These are phyloP conservation scores for Polymixis lichenea DNA, from an alignment of 2,888 invertebrate species.

Conservation along the genomic window DNA sequence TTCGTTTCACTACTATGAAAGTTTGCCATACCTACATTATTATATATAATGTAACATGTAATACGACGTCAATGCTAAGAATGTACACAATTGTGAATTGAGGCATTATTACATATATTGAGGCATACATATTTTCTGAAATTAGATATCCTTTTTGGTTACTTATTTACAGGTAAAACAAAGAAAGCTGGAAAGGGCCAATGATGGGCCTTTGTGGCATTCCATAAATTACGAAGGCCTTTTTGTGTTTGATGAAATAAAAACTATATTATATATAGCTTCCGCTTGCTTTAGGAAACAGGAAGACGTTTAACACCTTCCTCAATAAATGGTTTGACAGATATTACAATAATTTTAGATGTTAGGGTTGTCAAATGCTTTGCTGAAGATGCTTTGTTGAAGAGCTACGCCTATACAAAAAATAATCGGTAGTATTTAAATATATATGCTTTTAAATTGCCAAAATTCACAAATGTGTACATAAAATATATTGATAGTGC, in stretches of 20 bases:
- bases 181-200: not conserved
- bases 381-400: not conserved
- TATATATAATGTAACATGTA: slow-evolving; percentile 55
- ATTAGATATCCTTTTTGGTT: not conserved
- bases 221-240: not conserved
- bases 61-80: slow-evolving; percentile 49
- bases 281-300: not conserved
- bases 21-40: slow-evolving; percentile 53
- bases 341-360: not conserved
- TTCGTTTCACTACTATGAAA: slow-evolving; percentile 66
- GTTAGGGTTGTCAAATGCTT: slow-evolving; percentile 5
- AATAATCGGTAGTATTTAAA: not conserved
- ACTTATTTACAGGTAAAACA: not conserved
- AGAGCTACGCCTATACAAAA: not conserved
- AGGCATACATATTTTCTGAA: not conserved
- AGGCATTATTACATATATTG: not conserved
- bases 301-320: not conserved
- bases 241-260: not conserved
- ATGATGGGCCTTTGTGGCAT: not conserved
- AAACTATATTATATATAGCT: too few species aligned
- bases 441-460: not conserved
- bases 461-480: slow-evolving; percentile 34
- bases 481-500: slow-evolving; percentile 21
- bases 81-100: slow-evolving; percentile 39
- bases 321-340: not conserved